Percentiles rank a stretch among this genome's conserved stretches.
Evolutionary conservation across 2,888 invertebrate genomes (phyloP).

Genomic region (Trichogramma dendrolimi): DNA sequence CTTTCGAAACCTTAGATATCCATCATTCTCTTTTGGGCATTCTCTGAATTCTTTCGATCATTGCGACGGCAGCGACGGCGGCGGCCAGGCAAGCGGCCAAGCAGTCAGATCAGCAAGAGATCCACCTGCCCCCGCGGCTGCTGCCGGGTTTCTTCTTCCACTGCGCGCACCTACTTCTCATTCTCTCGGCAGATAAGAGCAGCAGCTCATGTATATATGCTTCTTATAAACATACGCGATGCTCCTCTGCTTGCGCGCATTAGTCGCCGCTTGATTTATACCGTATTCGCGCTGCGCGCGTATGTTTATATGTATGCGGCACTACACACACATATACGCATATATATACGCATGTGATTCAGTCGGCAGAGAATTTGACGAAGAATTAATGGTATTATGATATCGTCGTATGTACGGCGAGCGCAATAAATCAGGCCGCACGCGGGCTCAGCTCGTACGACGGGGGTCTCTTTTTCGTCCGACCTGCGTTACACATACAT

Average conservation of each 20-base stretch:
- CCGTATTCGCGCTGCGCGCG: slow-evolving; percentile 22
- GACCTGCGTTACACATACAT: no score
- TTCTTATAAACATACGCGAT: no score
- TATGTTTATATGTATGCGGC: background rate
- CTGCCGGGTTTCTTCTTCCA: no score
- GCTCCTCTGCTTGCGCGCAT: slow-evolving; percentile 43
- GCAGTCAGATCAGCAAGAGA: slow-evolving; percentile 29
- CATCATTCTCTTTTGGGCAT: slow-evolving; percentile 24
- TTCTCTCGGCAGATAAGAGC: no score
- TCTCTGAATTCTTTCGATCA: slow-evolving; percentile 20
- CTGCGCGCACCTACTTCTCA: no score
- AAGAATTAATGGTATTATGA: slow-evolving; percentile 54
- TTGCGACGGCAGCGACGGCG: background rate
- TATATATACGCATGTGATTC: slow-evolving; percentile 44
- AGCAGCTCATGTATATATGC: no score
- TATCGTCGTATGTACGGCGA: slow-evolving; percentile 51
- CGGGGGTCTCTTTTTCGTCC: slow-evolving; percentile 42
- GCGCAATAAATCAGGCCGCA: slow-evolving; percentile 51
- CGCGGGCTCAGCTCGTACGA: slow-evolving; percentile 39
- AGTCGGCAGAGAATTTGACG: slow-evolving; percentile 53
- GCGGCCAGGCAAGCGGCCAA: background rate
- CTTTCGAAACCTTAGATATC: slow-evolving; percentile 6
- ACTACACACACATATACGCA: no score
- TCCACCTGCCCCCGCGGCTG: slow-evolving; percentile 48
- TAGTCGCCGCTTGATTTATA: slow-evolving; percentile 52